Evolutionary conservation across 2,888 invertebrate species (phyloP).

Genomic region (Ectemnius cavifrons): DNA sequence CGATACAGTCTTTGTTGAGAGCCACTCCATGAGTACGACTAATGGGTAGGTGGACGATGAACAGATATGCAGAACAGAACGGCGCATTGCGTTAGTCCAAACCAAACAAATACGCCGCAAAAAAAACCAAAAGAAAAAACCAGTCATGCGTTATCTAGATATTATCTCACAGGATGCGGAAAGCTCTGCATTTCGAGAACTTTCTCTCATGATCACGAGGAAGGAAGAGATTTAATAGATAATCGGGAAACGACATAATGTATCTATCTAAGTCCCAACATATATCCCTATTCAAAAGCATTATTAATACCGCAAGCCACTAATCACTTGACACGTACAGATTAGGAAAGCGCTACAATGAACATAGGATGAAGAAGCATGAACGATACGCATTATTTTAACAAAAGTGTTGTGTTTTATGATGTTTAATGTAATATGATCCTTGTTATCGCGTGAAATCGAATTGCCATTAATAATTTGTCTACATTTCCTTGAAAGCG

Average conservation of each 20-base stretch:
- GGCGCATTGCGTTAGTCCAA: slow-evolving; percentile 70
- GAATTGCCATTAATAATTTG: too few relatives aligned
- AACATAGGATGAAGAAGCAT: slow-evolving; percentile 30
- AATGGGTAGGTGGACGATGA: slow-evolving; percentile 81
- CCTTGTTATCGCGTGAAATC: slow-evolving; percentile 5
- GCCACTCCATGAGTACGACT: slow-evolving; percentile 92
- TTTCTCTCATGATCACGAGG: too few relatives aligned
- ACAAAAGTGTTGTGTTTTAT: slow-evolving; percentile 9
- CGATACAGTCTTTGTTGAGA: slow-evolving; percentile 87
- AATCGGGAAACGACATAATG: too few relatives aligned
- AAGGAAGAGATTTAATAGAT: too few relatives aligned
- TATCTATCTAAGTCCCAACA: too few relatives aligned
- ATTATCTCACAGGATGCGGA: slow-evolving; percentile 36
- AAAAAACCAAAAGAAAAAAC: slow-evolving; percentile 68
- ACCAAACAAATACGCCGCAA: slow-evolving; percentile 70
- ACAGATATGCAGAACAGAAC: slow-evolving; percentile 62
- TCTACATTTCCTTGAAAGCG: too few relatives aligned
- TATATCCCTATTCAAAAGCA: too few relatives aligned
- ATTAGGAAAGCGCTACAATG: slow-evolving; percentile 28
- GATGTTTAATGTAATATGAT: slow-evolving; percentile 21
- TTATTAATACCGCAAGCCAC: too few relatives aligned
- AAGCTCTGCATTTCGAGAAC: slow-evolving; percentile 32
- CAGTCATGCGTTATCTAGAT: slow-evolving; percentile 67
- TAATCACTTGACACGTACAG: slow-evolving; percentile 10
- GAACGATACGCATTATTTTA: slow-evolving; percentile 11